Base-by-base conservation (phyloP, 37 sponge, comb jelly and placozoan species). In the Aplysina aerophoba region DNA sequence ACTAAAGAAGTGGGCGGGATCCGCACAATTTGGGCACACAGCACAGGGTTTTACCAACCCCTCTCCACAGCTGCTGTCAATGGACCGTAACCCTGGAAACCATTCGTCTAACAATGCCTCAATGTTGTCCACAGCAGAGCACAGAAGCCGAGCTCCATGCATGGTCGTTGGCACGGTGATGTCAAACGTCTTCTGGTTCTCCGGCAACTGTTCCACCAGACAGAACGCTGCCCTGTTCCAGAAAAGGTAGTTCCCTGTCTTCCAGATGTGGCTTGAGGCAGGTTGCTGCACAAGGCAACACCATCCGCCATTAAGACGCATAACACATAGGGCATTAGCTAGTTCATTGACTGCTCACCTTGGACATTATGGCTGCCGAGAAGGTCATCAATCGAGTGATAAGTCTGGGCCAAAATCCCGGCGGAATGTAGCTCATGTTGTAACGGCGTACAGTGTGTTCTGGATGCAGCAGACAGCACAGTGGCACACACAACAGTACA, bases 381-480 rank as follows among this genome's bases (percentile, higher is more conserved):
- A 95, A 90, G 21, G 83, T 59, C 8, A 90, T 66, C 80, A 95
- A 73, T 8, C 95, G 59, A 17, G 92, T 88, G 55, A 89, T 83
- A 33, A 95, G 85, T 20, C 95, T 80, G 15, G 95, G 88, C 90
- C 90, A 92, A 61, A 95, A 95, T 27, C 95, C 95, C 61, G 90
- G 95, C 44, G 95, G 95, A 80, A 95, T 95, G 84, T 87, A 95
- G 34, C 85, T 79, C 85, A 95, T 85, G 1, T 53, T 16, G 56
- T 95, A 95, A 37, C 90, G 82, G 4, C 95, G 89, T 3, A 88
- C 69, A n/a, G 90, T 85, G 44, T 74, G 71, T 37, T 36, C 90
- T 85, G 88, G 1, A 73, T 5, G 1, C 20, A 65, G 21, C 19
- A 40, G 38, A 66, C 30, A 73, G 22, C 36, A 80, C 27, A 34